Conservation (phyloP, 2,797 vertebrate genomes). For the Antennarius maculatus region DNA sequence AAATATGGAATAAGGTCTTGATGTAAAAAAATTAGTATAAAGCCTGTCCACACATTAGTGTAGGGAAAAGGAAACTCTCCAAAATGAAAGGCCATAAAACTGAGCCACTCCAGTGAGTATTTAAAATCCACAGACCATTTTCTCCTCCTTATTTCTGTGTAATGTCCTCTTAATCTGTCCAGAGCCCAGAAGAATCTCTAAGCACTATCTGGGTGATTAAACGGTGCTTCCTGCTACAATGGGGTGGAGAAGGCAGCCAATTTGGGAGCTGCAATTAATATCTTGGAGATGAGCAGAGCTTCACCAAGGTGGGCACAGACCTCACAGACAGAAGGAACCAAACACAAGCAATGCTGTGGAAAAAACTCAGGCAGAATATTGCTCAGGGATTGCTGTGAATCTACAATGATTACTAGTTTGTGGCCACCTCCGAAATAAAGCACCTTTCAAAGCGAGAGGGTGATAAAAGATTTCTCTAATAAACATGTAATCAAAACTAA, state of each 20-base stretch:
- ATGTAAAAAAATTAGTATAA: background rate
- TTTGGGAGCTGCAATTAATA: constrained; percentile 49
- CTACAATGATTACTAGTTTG: constrained; percentile 6
- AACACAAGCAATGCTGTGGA: background rate
- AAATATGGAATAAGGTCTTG: constrained; percentile 8
- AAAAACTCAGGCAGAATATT: constrained; percentile 9
- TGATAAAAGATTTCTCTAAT: too few relatives aligned
- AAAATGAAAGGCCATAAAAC: constrained; percentile 42
- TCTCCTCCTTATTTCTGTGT: constrained; percentile 53
- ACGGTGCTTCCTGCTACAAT: constrained; percentile 38
- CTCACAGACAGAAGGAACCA: background rate
- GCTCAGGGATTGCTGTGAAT: background rate
- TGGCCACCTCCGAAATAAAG: constrained; percentile 4
- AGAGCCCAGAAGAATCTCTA: constrained; percentile 61
- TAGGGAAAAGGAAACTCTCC: constrained; percentile 30
- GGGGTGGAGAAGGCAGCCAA: constrained; percentile 26
- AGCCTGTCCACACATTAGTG: constrained; percentile 22
- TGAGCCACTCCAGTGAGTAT: constrained; percentile 44
- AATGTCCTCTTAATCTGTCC: constrained; percentile 64
- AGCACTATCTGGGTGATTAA: constrained; percentile 59
- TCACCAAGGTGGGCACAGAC: constrained; percentile 16
- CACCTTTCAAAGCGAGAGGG: background rate
- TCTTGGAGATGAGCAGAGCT: constrained; percentile 27
- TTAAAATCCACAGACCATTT: constrained; percentile 53
- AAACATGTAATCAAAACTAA: too few relatives aligned